A percentile compares a stretch with the other conserved stretches of the same genome.
Conservation (phyloP, 2,797 vertebrate genomes). For the Mus spretus region DNA sequence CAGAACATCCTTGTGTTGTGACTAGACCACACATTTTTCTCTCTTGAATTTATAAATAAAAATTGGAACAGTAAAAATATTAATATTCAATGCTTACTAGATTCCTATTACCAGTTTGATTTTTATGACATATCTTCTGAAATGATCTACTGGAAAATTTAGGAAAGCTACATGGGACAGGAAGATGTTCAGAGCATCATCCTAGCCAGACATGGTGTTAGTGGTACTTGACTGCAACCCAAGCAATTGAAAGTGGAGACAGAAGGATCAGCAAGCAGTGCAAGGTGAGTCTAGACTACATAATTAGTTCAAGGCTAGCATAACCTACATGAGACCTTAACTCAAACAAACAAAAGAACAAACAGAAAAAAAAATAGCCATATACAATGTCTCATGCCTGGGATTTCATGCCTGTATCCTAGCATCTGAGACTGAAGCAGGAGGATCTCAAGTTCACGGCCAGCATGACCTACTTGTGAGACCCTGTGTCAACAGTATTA, state of each 20-base stretch:
- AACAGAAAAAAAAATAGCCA: not conserved
- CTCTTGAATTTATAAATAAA: not conserved
- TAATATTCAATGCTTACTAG: not conserved
- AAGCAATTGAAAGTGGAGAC: not conserved
- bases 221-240: not conserved
- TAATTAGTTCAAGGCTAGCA: not conserved
- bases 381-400: not conserved
- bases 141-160: slow-evolving; percentile 23
- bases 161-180: not conserved
- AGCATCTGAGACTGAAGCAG: not conserved
- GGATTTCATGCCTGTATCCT: not conserved
- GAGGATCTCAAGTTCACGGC: not conserved
- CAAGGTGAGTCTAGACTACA: not conserved
- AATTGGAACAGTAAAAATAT: not conserved
- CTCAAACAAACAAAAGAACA: not conserved
- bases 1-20: not conserved
- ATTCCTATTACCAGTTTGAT: slow-evolving; percentile 8
- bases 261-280: not conserved
- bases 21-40: not conserved
- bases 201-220: not conserved
- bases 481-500: not conserved
- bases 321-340: not conserved
- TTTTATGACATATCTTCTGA: not conserved
- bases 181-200: not conserved
- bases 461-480: not conserved